Evolutionary conservation across 1,140 invertebrate genomes (phyloP).

Genomic region (Orchesella cincta): DNA sequence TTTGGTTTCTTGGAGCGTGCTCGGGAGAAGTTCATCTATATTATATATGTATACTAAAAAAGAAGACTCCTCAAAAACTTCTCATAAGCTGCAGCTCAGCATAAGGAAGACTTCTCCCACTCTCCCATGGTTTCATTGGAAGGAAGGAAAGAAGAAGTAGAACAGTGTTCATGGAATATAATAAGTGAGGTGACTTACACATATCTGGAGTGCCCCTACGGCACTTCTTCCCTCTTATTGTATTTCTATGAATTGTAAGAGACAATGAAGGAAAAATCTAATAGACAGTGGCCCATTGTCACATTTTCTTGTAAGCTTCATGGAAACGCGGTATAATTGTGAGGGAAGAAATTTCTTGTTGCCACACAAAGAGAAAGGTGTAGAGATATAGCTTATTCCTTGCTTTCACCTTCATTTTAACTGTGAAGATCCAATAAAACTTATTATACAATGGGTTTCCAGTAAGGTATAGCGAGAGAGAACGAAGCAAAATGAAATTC

Average conservation of each 20-base stretch:
- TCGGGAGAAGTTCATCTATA: no score
- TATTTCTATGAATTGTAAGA: background rate
- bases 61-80: background rate
- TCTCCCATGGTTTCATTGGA: background rate
- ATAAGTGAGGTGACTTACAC: no score
- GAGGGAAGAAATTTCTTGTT: background rate
- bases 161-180: no score
- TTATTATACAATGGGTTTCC: no score
- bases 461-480: no score
- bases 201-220: background rate
- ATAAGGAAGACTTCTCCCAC: background rate
- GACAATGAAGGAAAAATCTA: constrained; percentile 15
- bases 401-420: no score
- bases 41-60: no score
- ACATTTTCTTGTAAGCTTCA: background rate
- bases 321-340: background rate
- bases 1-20: no score
- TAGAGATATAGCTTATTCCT: no score
- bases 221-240: background rate
- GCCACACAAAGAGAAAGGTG: background rate
- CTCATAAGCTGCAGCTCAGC: background rate
- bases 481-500: no score
- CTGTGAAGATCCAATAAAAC: no score
- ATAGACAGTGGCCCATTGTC: constrained; percentile 13
- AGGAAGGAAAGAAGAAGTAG: no score